Percentiles rank a stretch among this genome's conserved stretches.
These are phyloP conservation scores for Brachycybe producta DNA, from an alignment of 2,888 invertebrate species.

Conservation along the genomic window DNA sequence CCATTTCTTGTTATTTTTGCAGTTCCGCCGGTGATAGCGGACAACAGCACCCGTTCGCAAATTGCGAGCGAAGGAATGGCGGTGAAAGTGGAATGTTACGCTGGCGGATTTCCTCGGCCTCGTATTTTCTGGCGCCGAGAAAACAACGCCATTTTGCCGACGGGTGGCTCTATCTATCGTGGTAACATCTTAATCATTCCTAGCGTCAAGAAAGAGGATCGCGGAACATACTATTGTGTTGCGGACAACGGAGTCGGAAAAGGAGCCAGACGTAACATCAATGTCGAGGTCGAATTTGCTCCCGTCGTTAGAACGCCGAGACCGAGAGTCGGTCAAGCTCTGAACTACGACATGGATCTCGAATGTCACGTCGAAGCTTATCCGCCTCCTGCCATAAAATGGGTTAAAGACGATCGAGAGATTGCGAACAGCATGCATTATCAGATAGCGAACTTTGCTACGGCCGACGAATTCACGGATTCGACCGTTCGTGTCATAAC, in stretches of 20 bases:
- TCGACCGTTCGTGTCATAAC: constrained; percentile 78
- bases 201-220: constrained; percentile 68
- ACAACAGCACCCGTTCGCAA: constrained; percentile 75
- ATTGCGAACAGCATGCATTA: constrained; percentile 83
- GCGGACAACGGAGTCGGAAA: constrained; percentile 34
- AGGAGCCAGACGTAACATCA: constrained; percentile 54
- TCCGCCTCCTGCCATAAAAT: constrained; percentile 81
- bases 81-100: constrained; percentile 74
- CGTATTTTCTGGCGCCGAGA: constrained; percentile 78
- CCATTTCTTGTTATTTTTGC: constrained; percentile 14
- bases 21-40: constrained; percentile 78
- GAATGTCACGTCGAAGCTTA: constrained; percentile 91
- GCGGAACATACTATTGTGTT: constrained; percentile 87
- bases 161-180: constrained; percentile 56
- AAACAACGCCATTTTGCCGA: constrained; percentile 82
- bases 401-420: constrained; percentile 68
- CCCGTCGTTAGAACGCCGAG: constrained; percentile 62
- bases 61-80: constrained; percentile 61
- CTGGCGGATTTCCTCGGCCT: constrained; percentile 72
- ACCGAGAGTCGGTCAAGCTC: constrained; percentile 69
- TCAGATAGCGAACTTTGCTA: constrained; percentile 75
- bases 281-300: constrained; percentile 63
- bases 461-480: constrained; percentile 82
- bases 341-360: constrained; percentile 86
- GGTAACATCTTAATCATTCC: constrained; percentile 67